phyloP scores from a whole-genome alignment of 2,888 invertebrate genomes.

The Erebia palarica region DNA sequence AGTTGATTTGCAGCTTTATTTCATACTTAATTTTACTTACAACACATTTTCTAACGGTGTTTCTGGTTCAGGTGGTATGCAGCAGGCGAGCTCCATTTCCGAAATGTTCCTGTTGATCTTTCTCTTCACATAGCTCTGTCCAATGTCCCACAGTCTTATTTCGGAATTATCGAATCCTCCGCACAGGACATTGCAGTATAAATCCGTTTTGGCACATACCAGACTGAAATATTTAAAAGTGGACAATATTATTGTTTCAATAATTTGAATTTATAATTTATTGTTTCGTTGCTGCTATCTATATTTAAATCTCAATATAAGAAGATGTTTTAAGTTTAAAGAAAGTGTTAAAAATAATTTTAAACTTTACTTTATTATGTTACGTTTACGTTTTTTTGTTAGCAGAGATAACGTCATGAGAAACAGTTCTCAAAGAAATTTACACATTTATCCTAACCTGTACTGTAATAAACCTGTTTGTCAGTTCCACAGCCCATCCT shows the following conservation, averaged over 20 bases:
- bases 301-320: too few relatives aligned
- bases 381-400: too few relatives aligned
- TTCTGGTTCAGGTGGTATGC: conserved; percentile 73
- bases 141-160: conserved; percentile 86
- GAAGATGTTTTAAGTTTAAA: too few relatives aligned
- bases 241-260: not conserved
- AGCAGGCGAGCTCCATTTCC: conserved; percentile 76
- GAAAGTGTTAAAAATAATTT: too few relatives aligned
- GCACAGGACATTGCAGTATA: conserved; percentile 85
- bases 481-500: too few relatives aligned
- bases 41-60: conserved; percentile 67
- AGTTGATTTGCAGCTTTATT: not conserved
- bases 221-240: conserved; percentile 68
- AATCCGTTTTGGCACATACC: conserved; percentile 83
- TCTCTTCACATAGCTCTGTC: conserved; percentile 69
- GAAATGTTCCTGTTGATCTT: conserved; percentile 72
- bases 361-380: too few relatives aligned
- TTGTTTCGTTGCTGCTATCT: not conserved
- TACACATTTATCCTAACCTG: too few relatives aligned
- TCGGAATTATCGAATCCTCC: conserved; percentile 87
- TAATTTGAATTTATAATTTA: not conserved
- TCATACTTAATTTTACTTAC: conserved; percentile 50
- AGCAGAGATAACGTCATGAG: too few relatives aligned
- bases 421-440: too few relatives aligned
- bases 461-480: too few relatives aligned